These are phyloP conservation scores for Melanerpes aurifrons DNA, from an alignment of 2,113 vertebrate species.

Conservation along the genomic window DNA sequence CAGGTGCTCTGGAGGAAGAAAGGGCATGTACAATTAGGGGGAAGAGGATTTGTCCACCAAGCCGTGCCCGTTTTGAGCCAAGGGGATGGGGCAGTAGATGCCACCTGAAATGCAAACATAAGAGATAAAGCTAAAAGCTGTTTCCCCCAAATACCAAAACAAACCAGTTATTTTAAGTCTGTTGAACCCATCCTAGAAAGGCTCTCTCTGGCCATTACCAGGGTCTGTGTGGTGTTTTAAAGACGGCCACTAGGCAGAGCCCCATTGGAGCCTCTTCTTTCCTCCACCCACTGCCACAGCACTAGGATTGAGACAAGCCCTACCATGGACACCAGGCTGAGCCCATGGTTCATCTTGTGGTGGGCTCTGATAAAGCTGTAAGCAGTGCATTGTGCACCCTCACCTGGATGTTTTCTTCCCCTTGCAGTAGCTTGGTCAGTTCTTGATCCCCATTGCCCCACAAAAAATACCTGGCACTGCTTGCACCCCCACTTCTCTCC, in stretches of 20 bases:
- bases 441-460: rapidly evolving
- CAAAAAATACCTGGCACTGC: not conserved
- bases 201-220: not conserved
- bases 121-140: not conserved
- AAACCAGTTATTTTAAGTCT: not conserved
- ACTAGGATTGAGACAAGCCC: not conserved
- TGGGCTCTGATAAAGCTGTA: rapidly evolving
- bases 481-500: not conserved
- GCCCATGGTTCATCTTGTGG: not conserved
- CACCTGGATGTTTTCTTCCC: not conserved
- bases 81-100: rapidly evolving
- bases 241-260: rapidly evolving
- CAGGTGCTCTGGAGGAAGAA: not conserved
- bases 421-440: not conserved
- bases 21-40: not conserved
- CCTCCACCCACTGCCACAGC: rapidly evolving
- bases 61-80: not conserved
- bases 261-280: not conserved
- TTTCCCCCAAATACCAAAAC: not conserved
- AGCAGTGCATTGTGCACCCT: rapidly evolving
- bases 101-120: too few relatives aligned
- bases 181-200: not conserved
- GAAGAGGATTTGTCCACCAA: not conserved
- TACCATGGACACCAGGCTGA: rapidly evolving
- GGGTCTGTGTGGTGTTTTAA: not conserved